Evolutionary conservation across 2,888 invertebrate species (phyloP).

Genomic region (Drosophila nr. perissopoda): DNA sequence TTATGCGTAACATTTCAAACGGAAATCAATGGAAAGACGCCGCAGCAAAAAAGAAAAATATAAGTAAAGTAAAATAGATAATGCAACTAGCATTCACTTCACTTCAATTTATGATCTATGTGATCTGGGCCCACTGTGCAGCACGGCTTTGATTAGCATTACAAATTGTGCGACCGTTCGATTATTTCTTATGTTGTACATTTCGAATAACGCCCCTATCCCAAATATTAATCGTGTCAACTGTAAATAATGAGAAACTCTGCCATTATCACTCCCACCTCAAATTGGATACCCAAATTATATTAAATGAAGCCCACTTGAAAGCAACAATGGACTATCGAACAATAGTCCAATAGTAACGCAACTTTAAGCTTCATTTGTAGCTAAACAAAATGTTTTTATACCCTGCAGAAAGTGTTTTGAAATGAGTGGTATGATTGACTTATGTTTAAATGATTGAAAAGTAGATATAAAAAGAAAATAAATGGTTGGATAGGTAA

Average conservation of each 20-base stretch:
- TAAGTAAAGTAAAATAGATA: background rate
- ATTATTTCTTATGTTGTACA: slow-evolving; percentile 7
- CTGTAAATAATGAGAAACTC: slow-evolving; percentile 4
- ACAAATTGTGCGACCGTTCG: slow-evolving; percentile 22
- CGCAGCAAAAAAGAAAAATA: background rate
- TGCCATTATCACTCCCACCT: slow-evolving; percentile 1
- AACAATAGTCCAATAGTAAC: slow-evolving; percentile 14
- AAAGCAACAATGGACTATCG: slow-evolving; percentile 18
- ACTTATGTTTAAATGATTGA: background rate
- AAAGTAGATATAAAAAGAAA: no score
- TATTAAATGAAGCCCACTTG: slow-evolving; percentile 18
- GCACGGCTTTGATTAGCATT: slow-evolving; percentile 16
- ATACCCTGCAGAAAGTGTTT: background rate
- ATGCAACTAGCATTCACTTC: slow-evolving; percentile 29
- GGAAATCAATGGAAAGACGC: slow-evolving; percentile 44
- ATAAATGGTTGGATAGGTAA: no score
- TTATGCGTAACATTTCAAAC: slow-evolving; percentile 74
- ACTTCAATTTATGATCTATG: slow-evolving; percentile 35
- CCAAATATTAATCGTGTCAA: background rate
- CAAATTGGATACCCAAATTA: slow-evolving; percentile 6
- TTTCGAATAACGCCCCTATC: slow-evolving; percentile 26
- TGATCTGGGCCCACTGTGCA: slow-evolving; percentile 16
- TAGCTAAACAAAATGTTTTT: background rate
- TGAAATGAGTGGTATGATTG: background rate
- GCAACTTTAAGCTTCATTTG: slow-evolving; percentile 12